A percentile compares a stretch with the other conserved stretches of the same genome.
Evolutionary conservation across 1,140 invertebrate genomes (phyloP).

Genomic region (Apis florea): DNA sequence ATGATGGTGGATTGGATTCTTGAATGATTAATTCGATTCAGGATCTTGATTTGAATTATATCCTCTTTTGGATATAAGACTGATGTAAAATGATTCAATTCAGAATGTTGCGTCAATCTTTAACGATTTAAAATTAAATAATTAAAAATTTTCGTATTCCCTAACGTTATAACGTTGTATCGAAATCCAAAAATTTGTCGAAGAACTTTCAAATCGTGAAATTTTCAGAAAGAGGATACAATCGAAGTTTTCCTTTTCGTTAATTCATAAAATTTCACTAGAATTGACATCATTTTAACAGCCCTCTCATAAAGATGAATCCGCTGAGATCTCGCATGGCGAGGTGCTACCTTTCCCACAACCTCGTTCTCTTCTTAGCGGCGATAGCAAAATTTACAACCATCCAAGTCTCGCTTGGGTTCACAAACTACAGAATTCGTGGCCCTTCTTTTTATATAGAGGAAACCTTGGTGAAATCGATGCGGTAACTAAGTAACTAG

Average conservation of each 20-base stretch:
- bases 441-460: no score
- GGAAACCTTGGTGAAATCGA: no score
- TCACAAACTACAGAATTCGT: no score
- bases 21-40: no score
- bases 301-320: slow-evolving; percentile 65
- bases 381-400: slow-evolving; percentile 37
- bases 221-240: background rate
- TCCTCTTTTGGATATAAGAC: background rate
- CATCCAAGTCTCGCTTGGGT: slow-evolving; percentile 71
- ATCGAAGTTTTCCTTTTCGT: no score
- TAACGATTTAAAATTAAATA: no score
- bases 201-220: background rate
- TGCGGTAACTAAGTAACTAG: no score
- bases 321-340: slow-evolving; percentile 56
- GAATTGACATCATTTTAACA: background rate
- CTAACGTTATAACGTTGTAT: background rate
- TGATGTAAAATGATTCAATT: background rate
- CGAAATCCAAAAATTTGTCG: background rate
- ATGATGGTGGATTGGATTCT: no score
- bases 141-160: background rate
- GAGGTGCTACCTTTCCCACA: slow-evolving; percentile 74
- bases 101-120: background rate
- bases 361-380: slow-evolving; percentile 62
- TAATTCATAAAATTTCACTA: no score
- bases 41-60: no score